phyloP scores from a whole-genome alignment of 2,888 invertebrate species.

The Marasmarcha lunaedactyla region DNA sequence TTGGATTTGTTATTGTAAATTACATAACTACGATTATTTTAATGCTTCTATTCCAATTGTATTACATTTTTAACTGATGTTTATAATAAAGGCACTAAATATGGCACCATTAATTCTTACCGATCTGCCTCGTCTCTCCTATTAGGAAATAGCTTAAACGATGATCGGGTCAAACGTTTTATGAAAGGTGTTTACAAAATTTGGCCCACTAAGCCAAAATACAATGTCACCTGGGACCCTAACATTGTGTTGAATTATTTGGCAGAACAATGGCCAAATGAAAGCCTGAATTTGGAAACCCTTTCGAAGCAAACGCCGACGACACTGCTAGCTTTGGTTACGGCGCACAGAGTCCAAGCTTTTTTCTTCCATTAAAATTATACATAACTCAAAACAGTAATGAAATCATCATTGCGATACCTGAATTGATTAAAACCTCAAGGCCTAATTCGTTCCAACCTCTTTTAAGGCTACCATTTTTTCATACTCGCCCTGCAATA shows the following conservation, averaged over 20 bases:
- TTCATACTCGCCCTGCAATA: background rate
- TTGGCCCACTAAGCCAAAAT: conserved; percentile 7
- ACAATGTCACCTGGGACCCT: conserved; percentile 22
- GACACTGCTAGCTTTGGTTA: conserved; percentile 16
- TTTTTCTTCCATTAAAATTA: conserved; percentile 14
- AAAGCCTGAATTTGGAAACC: background rate
- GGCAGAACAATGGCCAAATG: background rate
- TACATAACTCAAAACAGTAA: conserved; percentile 6
- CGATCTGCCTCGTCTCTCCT: no score
- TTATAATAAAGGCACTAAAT: background rate
- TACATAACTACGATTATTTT: no score
- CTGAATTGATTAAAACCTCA: conserved; percentile 4
- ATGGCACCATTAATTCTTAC: background rate
- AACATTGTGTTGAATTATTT: conserved; percentile 10
- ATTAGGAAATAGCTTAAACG: no score
- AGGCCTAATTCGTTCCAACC: background rate
- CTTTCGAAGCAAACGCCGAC: conserved; percentile 15
- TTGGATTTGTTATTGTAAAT: conserved; percentile 1
- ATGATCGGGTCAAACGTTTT: conserved; percentile 11
- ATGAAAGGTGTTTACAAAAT: conserved; percentile 10
- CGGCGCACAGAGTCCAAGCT: conserved; percentile 16
- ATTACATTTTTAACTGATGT: background rate
- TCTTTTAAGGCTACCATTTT: background rate
- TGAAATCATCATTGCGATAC: background rate
- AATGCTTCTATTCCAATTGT: no score